Conservation (phyloP, 2,888 invertebrate genomes). For the Cryptus armator region DNA sequence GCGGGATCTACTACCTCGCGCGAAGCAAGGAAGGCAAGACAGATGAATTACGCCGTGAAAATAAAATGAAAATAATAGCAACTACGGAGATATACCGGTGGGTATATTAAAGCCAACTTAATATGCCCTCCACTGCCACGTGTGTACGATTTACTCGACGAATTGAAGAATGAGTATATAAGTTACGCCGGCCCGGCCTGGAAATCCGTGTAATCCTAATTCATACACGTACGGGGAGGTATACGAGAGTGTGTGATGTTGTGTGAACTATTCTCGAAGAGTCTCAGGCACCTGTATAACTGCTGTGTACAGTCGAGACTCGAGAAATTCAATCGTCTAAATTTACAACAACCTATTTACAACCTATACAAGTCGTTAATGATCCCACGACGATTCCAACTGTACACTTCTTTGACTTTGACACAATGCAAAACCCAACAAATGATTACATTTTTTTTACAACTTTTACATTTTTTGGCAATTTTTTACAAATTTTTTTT, state of each 20-base stretch:
- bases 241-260: not conserved
- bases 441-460: too few relatives aligned
- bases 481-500: too few relatives aligned
- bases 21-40: conserved; percentile 19
- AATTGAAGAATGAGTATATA: conserved; percentile 57
- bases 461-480: too few relatives aligned
- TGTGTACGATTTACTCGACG: conserved; percentile 48
- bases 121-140: conserved; percentile 45
- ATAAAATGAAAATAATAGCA: conserved; percentile 29
- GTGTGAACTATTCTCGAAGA: conserved; percentile 1
- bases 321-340: conserved; percentile 2
- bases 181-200: conserved; percentile 12
- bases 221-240: conserved; percentile 51
- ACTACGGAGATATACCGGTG: conserved; percentile 43
- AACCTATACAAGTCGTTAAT: not conserved
- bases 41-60: conserved; percentile 32
- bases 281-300: conserved; percentile 1
- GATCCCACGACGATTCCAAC: too few relatives aligned
- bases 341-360: not conserved
- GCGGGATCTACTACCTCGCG: not conserved
- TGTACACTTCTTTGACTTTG: too few relatives aligned
- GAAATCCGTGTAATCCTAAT: conserved; percentile 65
- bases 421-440: too few relatives aligned
- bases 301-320: not conserved
- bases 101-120: conserved; percentile 61